These are phyloP conservation scores for Melanophora roralis DNA, from an alignment of 2,888 invertebrate species.

Conservation along the genomic window DNA sequence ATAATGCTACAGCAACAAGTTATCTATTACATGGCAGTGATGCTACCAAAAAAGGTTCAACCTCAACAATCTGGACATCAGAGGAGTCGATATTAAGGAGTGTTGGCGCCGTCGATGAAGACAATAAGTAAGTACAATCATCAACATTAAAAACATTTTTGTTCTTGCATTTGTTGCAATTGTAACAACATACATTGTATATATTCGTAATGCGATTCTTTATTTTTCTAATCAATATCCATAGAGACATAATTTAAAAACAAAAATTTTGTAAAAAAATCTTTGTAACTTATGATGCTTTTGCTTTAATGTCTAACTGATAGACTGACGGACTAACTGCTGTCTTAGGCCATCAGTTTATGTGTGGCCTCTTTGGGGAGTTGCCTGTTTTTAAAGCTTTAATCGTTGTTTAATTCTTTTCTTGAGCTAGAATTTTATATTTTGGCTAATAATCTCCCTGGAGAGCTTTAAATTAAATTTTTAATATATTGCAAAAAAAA, in stretches of 20 bases:
- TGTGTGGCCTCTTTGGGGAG: slow-evolving; percentile 60
- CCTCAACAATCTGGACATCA: slow-evolving; percentile 77
- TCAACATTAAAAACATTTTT: slow-evolving; percentile 27
- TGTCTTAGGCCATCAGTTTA: slow-evolving; percentile 21
- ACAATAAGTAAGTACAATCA: slow-evolving; percentile 75
- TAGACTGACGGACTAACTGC: not conserved
- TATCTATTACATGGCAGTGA: slow-evolving; percentile 71
- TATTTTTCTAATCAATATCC: slow-evolving; percentile 51
- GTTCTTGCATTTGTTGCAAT: slow-evolving; percentile 30
- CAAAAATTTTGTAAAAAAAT: slow-evolving; percentile 40
- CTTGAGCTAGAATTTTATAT: slow-evolving; percentile 29
- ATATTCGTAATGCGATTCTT: not conserved
- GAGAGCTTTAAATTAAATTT: slow-evolving; percentile 25
- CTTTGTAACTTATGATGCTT: slow-evolving; percentile 13
- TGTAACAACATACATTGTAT: not conserved
- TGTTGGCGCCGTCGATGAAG: slow-evolving; percentile 77
- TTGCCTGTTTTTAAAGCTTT: slow-evolving; percentile 30
- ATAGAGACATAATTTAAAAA: slow-evolving; percentile 62
- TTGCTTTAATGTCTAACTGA: not conserved
- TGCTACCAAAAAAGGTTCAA: slow-evolving; percentile 77
- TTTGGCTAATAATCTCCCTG: slow-evolving; percentile 52
- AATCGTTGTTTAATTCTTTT: slow-evolving; percentile 16
- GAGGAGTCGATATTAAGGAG: slow-evolving; percentile 77
- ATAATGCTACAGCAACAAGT: slow-evolving; percentile 63
- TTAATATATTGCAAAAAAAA: not conserved